Evolutionary conservation across 2,888 invertebrate species (phyloP), one percentile per base, ranked within the genome.

Genomic region (Morinoia aosen): DNA sequence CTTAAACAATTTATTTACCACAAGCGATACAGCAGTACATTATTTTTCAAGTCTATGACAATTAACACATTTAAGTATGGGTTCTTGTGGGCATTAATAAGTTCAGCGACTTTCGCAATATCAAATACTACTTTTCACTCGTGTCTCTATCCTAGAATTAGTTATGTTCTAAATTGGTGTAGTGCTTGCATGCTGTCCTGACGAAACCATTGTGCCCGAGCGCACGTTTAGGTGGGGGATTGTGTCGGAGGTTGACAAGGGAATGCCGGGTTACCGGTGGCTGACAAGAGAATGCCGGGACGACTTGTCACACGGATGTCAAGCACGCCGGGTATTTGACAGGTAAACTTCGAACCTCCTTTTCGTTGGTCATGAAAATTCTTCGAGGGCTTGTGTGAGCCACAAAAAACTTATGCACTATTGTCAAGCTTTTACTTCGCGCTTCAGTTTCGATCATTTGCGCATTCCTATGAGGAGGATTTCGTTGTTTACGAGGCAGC

Each of bases 301-400:
- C 48, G 93, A 57, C 93, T 93, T 93, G 93, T 93, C 93, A 93
- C 25, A 48, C 14, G 48, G 57, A 57, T 57, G 93, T 93, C 93
- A 93, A 57, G 57, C 56, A 93, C 93, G 93, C 93, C 3, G 57
- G 48, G 57, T 56, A 93, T 93, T 93, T 93, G 93, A 93, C 93
- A 93, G 93, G 93, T 57, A 93, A 93, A 93, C 93, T 93, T 93
- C 57, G 56, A 93, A 57, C 93, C 57, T 93, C 58, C 93, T 56
- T 93, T 57, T 57, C 48, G 57, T 57, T 40, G 39, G 16, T 90
- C 90, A 40, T 90, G 90, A 90, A 90, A 90, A 90, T 90, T 40
- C 90, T 48, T 48, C 90, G 16, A 48, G 90, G 48, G 90, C 90
- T 90, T 90, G 40, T 40, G 40, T 19, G 90, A 40, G 90, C 25